Conservation (phyloP, 2,888 invertebrate species). For the Loripinus fragilis region DNA sequence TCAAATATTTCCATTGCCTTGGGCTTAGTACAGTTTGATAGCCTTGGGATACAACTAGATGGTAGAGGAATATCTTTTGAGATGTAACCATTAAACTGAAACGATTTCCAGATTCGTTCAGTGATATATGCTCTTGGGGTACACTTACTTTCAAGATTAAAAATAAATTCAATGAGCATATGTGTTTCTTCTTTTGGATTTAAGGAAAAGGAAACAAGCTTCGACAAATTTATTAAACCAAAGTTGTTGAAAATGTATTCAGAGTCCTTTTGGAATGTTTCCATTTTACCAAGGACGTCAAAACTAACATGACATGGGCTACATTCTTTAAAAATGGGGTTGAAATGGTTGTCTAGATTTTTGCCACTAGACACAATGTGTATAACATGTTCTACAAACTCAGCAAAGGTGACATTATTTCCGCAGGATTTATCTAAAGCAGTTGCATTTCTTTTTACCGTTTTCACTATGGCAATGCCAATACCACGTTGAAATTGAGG, state of each 20-base stretch:
- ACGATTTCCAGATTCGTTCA: neutral
- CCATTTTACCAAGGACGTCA: neutral
- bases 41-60: no score
- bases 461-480: neutral
- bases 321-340: neutral
- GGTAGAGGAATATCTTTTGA: neutral
- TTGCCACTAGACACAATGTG: neutral
- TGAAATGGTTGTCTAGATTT: neutral
- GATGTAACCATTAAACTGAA: neutral
- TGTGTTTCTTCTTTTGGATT: neutral
- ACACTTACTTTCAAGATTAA: neutral
- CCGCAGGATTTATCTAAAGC: slow-evolving; percentile 8
- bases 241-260: neutral
- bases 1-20: neutral
- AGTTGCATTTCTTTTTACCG: neutral
- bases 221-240: neutral
- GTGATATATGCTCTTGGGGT: neutral
- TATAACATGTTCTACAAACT: neutral
- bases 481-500: neutral
- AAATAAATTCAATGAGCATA: neutral
- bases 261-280: neutral
- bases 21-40: neutral
- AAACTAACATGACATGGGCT: neutral
- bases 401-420: neutral
- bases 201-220: neutral